phyloP scores from a whole-genome alignment of 2,888 invertebrate species.

The Parnassius orleans region DNA sequence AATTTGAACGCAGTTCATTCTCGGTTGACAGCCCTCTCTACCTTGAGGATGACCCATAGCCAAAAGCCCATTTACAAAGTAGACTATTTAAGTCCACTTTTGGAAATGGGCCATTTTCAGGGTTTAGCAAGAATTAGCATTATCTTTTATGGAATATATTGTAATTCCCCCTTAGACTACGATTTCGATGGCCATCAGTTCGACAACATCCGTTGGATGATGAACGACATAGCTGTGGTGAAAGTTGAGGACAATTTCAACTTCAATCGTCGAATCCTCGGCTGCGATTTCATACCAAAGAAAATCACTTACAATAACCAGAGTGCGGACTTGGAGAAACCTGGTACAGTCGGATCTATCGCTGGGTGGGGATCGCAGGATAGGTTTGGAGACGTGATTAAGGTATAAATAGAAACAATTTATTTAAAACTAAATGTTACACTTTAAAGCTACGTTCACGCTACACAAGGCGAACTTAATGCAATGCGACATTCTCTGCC shows the following conservation, averaged over 20 bases:
- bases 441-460: too few species aligned
- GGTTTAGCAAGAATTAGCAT: too few species aligned
- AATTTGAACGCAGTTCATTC: too few species aligned
- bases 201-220: slow-evolving; percentile 70
- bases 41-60: too few species aligned
- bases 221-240: slow-evolving; percentile 65
- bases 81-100: too few species aligned
- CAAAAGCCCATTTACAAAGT: too few species aligned
- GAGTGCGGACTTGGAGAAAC: slow-evolving; percentile 45
- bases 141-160: too few species aligned
- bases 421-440: too few species aligned
- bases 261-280: slow-evolving; percentile 52
- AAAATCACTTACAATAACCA: slow-evolving; percentile 56
- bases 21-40: too few species aligned
- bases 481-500: too few species aligned
- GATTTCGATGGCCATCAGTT: slow-evolving; percentile 59
- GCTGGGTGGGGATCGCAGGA: slow-evolving; percentile 65
- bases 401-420: neutral
- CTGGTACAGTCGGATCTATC: slow-evolving; percentile 44
- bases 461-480: too few species aligned
- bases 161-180: slow-evolving; percentile 43
- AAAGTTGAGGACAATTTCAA: slow-evolving; percentile 65
- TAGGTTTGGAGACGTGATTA: slow-evolving; percentile 38
- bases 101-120: too few species aligned
- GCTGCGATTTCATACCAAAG: slow-evolving; percentile 63